Base-by-base conservation (phyloP, 2,888 invertebrate species). In the Flexamia atlantica region DNA sequence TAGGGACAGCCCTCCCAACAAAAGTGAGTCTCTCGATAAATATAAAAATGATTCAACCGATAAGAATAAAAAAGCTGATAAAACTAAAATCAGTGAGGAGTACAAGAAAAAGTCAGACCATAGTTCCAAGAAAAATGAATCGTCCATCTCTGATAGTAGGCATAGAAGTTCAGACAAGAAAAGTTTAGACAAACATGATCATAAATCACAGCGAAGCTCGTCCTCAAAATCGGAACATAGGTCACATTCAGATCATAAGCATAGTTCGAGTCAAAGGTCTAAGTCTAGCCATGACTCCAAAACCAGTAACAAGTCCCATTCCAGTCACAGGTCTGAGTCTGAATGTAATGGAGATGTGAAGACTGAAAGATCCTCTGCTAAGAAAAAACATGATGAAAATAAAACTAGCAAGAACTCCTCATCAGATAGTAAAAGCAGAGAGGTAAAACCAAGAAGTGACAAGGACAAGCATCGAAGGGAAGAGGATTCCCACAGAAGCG, bases 401-500 rank as follows among this genome's bases (percentile, higher is more conserved):
- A 79, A 79, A 57, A 17, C n/a, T 32, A 82, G 25, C 17, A 72
- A 83, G 32, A 57, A 36, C 20, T 36, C 5, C 14, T 36, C 32
- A 32, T 32, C 57, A 10, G 76, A 76, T 2, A 76, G 53, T 46
- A 46, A 50, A 46, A 50, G 1, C 14, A n/a, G 12, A 17, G 32
- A 79, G 53, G 23, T 28, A 3, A 60, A 81, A 81, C 46, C 40
- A n/a, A 81, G 42, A 12, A 0, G n/a, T 32, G 36, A 68, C 7
- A 64, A 79, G 53, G 79, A 83, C 0, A 64, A 79, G n/a, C 32
- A 23, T 17, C 64, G 70, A 50, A 79, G 60, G 46, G 79, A 64
- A 40, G 68, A 83, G 20, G n/a, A 23, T 17, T 20, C 25, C n/a
- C 17, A 42, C 72, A 23, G 74, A 28, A 68, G 23, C 14, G 46